phyloP scores from a whole-genome alignment of 2,113 vertebrate species.

The Peromyscus maniculatus region DNA sequence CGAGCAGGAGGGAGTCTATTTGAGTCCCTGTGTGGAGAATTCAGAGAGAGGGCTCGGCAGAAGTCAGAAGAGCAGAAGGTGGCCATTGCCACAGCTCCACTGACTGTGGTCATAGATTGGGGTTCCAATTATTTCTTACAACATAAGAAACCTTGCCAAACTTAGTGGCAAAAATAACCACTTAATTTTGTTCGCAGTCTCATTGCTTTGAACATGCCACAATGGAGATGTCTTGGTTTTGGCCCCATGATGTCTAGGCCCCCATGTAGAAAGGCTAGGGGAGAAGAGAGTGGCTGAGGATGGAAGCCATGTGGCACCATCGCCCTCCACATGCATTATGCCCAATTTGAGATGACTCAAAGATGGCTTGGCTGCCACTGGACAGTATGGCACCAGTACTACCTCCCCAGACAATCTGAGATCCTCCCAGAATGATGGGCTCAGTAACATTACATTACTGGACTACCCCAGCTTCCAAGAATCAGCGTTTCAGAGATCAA shows the following conservation, averaged over 20 bases:
- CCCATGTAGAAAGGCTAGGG: neutral
- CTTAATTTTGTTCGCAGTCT: neutral
- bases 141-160: neutral
- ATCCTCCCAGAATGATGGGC: neutral
- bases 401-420: neutral
- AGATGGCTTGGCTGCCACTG: neutral
- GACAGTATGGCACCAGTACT: accelerated
- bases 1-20: no score
- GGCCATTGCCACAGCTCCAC: neutral
- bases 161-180: neutral
- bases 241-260: neutral
- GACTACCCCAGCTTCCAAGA: neutral
- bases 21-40: neutral
- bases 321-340: neutral
- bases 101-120: no score
- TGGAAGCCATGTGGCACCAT: no score
- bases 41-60: neutral
- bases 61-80: neutral
- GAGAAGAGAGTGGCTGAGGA: neutral
- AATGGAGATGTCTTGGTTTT: neutral
- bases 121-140: neutral
- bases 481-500: neutral
- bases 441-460: neutral
- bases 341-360: neutral
- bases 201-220: neutral